Evolutionary conservation across 1,140 invertebrate genomes (phyloP), one percentile per base, ranked within the genome.

Genomic region (Gonioctena quinquepunctata): DNA sequence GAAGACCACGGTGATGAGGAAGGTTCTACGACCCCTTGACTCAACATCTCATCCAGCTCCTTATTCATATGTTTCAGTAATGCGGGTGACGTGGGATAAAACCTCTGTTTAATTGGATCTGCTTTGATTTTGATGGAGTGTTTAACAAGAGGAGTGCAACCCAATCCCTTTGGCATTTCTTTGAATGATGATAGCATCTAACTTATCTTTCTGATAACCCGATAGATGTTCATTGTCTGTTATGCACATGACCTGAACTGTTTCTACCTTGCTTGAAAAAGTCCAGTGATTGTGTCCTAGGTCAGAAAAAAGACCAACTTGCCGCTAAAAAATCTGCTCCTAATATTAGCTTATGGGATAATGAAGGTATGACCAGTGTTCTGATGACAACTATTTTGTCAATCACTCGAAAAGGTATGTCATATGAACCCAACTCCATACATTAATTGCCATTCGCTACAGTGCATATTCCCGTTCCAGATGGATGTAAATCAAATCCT

Each of bases 41-140:
- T 57, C 52, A 76, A n/a, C 70, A 76, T 76, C 8, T 64, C 23
- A 54, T 76, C 66, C 2, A 77, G 65, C 26, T 77, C 70, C 2
- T 60, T n/a, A 49, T 69, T 54, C 4, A 77, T 72, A 16, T 72
- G 23, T n/a, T 77, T 69, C 59, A 73, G 52, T 3, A 76, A 60
- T 5, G 57, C 66, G 2, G 76, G 76, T 13, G 72, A 73, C 22
- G 73, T 28, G 1, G 70, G 66, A 50, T 75, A 75, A 26, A 69
- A 67, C 59, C 76, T 62, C 21, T 76, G 74, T 59, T 74, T 76
- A 18, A 80, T 72, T 4, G 77, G 76, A 21, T 22, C 22, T 13
- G 23, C 13, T 1, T 6, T 28, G 18, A 33, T 65, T 18, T 65
- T 3, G 7, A 61, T 49, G 22, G 11, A 18, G 25, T 52, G 61